Evolutionary conservation across 1,140 invertebrate genomes (phyloP).

Genomic region (Drosophila cardini): DNA sequence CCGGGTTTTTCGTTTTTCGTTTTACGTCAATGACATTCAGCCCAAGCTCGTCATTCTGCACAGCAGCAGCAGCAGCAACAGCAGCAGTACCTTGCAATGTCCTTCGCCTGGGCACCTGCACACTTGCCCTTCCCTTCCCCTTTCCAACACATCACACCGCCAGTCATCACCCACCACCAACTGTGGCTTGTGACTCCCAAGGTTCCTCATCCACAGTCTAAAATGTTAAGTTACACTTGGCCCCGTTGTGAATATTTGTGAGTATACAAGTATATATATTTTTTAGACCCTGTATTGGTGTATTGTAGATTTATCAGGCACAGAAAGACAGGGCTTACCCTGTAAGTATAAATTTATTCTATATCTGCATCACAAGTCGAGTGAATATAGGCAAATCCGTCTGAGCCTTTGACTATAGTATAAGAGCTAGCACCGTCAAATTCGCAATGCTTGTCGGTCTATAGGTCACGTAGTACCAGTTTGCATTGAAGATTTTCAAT

Average conservation of each 20-base stretch:
- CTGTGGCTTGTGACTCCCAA: slow-evolving; percentile 38
- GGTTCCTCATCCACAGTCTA: slow-evolving; percentile 29
- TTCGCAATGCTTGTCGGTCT: too few relatives aligned
- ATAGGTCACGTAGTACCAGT: too few relatives aligned
- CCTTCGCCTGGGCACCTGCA: slow-evolving; percentile 48
- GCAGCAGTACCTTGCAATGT: slow-evolving; percentile 44
- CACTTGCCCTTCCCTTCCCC: slow-evolving; percentile 19
- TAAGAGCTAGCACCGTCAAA: too few relatives aligned
- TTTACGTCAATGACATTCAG: slow-evolving; percentile 54
- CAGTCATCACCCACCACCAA: neutral
- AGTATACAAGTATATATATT: slow-evolving; percentile 5
- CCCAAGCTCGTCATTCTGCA: slow-evolving; percentile 2
- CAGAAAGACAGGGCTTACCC: too few relatives aligned
- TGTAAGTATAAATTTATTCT: too few relatives aligned
- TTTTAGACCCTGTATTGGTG: too few relatives aligned
- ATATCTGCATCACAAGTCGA: too few relatives aligned
- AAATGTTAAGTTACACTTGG: slow-evolving; percentile 53
- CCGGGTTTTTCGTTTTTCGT: slow-evolving; percentile 32
- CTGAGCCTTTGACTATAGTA: too few relatives aligned
- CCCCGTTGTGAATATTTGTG: slow-evolving; percentile 14
- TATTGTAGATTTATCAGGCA: too few relatives aligned
- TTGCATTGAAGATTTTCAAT: too few relatives aligned
- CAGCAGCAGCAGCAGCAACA: slow-evolving; percentile 11
- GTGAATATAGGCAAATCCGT: too few relatives aligned
- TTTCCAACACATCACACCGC: neutral